phyloP scores from a whole-genome alignment of 2,888 invertebrate genomes.

The Tinea pellionella region DNA sequence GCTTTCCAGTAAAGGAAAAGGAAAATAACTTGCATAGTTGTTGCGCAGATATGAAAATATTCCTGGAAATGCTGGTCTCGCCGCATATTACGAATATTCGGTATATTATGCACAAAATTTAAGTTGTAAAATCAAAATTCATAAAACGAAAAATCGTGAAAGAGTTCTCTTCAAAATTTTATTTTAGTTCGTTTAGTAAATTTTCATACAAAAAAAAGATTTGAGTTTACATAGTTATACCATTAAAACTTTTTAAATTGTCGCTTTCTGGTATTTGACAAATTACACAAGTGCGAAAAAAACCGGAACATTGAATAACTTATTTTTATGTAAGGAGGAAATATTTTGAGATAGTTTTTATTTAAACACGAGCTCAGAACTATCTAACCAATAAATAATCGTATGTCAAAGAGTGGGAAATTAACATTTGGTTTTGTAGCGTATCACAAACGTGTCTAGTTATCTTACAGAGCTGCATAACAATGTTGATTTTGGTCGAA shows the following conservation, averaged over 20 bases:
- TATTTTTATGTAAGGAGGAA: too few relatives aligned
- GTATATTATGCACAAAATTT: background rate
- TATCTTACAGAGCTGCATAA: background rate
- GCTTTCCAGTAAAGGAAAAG: background rate
- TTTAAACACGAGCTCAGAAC: too few relatives aligned
- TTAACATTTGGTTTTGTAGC: conserved; percentile 27
- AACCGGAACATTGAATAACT: too few relatives aligned
- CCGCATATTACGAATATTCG: background rate
- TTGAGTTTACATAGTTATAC: too few relatives aligned
- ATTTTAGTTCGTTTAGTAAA: too few relatives aligned
- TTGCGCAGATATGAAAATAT: background rate
- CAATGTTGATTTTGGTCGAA: conserved; percentile 9
- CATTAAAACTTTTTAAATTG: too few relatives aligned
- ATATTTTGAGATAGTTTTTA: too few relatives aligned
- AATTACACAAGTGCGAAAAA: too few relatives aligned
- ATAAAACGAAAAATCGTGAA: background rate
- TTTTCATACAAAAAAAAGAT: too few relatives aligned
- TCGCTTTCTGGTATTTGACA: too few relatives aligned
- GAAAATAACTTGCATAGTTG: background rate
- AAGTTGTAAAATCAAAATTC: background rate
- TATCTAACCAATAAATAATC: too few relatives aligned
- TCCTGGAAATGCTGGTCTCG: background rate
- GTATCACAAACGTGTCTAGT: conserved; percentile 9
- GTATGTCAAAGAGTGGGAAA: conserved; percentile 22
- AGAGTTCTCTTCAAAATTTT: background rate